Evolutionary conservation across 2,888 invertebrate species (phyloP).

Genomic region (Seira ritae): DNA sequence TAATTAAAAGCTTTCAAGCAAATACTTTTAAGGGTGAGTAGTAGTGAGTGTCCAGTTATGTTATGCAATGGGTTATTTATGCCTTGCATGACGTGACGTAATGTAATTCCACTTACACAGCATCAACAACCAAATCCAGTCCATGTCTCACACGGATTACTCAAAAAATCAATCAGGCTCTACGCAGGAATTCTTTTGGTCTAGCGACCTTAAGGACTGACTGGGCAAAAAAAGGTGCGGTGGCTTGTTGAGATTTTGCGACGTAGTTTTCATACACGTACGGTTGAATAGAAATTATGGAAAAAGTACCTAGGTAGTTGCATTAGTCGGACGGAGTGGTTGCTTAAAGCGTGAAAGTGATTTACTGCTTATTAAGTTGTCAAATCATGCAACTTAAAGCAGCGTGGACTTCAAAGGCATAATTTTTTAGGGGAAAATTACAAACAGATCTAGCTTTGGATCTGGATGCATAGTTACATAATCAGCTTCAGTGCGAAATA

Average conservation of each 20-base stretch:
- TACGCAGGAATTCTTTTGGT: too few relatives aligned
- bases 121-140: not conserved
- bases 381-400: not conserved
- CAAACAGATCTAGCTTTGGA: too few relatives aligned
- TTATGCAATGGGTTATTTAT: constrained; percentile 38
- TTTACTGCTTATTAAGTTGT: not conserved
- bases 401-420: not conserved
- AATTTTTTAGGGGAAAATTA: not conserved
- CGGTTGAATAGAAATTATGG: not conserved
- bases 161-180: not conserved
- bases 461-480: too few relatives aligned
- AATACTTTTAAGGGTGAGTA: too few relatives aligned
- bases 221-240: not conserved
- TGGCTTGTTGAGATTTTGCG: not conserved
- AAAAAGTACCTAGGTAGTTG: not conserved
- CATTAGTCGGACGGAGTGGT: not conserved
- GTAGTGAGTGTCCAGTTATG: too few relatives aligned
- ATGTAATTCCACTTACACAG: not conserved
- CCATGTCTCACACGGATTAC: too few relatives aligned
- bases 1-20: too few relatives aligned
- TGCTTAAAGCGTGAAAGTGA: not conserved
- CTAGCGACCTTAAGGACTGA: not conserved
- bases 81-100: constrained; percentile 51
- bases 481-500: too few relatives aligned
- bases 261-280: not conserved